Evolutionary conservation across 2,113 vertebrate genomes (phyloP).

Genomic region (Brachypteracias leptosomus): DNA sequence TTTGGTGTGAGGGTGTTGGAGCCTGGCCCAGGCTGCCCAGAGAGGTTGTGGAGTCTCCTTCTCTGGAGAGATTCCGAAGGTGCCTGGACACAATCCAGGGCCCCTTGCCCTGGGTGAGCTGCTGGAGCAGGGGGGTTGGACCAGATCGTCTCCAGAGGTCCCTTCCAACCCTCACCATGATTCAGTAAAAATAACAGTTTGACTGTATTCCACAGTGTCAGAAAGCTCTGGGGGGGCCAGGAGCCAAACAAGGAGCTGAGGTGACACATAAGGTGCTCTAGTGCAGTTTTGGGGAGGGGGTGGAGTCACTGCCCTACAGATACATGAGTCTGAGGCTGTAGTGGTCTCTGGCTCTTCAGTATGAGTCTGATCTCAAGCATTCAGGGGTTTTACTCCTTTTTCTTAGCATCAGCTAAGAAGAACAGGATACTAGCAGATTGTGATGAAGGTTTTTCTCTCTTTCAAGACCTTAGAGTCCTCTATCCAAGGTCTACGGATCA

Average conservation of each 20-base stretch:
- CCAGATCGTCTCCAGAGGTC: background rate
- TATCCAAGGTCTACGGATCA: constrained; percentile 96
- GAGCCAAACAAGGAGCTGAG: background rate
- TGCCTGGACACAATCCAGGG: background rate
- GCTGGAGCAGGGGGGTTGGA: background rate
- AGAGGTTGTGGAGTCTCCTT: background rate
- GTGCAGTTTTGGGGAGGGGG: background rate
- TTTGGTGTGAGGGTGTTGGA: background rate
- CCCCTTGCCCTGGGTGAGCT: background rate
- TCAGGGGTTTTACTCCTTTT: background rate
- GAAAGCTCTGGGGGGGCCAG: background rate
- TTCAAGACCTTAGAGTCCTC: constrained; percentile 94
- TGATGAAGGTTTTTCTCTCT: background rate
- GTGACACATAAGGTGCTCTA: background rate
- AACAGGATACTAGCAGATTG: background rate
- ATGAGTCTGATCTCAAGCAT: background rate
- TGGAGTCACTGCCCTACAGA: background rate
- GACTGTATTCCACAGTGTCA: background rate
- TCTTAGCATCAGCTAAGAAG: background rate
- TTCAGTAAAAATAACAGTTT: background rate
- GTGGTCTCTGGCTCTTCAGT: background rate
- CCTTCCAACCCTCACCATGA: background rate
- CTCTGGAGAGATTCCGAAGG: background rate
- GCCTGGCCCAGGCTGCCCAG: background rate
- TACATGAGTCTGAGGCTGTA: background rate